Percentiles rank a stretch among this genome's conserved stretches.
Evolutionary conservation across 2,888 invertebrate genomes (phyloP).

Genomic region (Drosophila basisetae): DNA sequence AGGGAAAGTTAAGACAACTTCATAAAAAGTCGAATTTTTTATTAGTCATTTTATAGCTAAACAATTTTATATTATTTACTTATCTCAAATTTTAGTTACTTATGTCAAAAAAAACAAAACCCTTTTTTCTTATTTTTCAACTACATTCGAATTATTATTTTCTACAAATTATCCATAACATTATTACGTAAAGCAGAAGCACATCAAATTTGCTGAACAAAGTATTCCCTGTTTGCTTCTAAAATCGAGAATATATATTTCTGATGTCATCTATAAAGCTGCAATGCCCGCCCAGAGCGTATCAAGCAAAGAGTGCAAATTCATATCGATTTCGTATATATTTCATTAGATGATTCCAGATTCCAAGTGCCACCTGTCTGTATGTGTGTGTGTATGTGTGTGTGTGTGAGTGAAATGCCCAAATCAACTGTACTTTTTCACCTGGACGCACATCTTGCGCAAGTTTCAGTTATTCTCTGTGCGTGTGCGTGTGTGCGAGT

Average conservation of each 20-base stretch:
- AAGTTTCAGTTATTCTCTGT: slow-evolving; percentile 35
- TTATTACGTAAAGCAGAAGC: no score
- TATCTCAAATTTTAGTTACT: not conserved
- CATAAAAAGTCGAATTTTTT: not conserved
- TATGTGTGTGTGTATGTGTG: not conserved
- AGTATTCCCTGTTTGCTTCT: not conserved
- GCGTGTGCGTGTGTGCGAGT: not conserved
- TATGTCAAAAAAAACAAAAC: not conserved
- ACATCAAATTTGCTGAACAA: no score
- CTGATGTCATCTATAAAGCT: not conserved
- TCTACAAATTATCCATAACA: not conserved
- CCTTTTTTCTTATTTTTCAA: not conserved
- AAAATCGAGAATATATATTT: not conserved
- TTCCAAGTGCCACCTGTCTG: slow-evolving; percentile 14
- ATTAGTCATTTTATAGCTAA: not conserved
- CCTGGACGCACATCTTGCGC: slow-evolving; percentile 54
- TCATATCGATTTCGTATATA: slow-evolving; percentile 35
- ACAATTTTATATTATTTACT: not conserved
- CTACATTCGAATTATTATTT: not conserved
- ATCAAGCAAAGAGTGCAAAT: not conserved
- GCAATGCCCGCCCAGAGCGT: not conserved
- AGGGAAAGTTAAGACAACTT: not conserved
- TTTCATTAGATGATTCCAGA: slow-evolving; percentile 22
- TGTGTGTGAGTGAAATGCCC: not conserved
- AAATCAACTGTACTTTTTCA: slow-evolving; percentile 52